These are phyloP conservation scores for Ischnus inquisitorius DNA, from an alignment of 2,888 invertebrate genomes.

Conservation along the genomic window DNA sequence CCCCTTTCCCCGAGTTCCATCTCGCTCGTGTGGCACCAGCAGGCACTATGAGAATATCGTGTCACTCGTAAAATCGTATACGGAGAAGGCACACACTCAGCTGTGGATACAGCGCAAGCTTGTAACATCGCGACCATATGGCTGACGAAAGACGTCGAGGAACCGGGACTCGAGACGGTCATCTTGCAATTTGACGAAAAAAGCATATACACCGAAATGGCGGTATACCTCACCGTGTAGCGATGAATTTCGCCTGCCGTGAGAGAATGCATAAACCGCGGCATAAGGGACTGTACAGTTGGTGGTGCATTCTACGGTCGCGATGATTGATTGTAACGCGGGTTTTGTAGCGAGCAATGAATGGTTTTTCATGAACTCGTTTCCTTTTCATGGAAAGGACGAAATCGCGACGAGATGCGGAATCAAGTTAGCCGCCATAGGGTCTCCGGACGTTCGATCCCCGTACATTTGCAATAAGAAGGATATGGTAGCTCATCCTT, in stretches of 20 bases:
- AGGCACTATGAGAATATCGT: constrained; percentile 1
- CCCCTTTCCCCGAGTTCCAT: not conserved
- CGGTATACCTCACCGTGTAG: constrained; percentile 9
- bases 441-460: not conserved
- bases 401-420: constrained; percentile 18
- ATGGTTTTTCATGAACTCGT: constrained; percentile 41
- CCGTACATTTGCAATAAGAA: not conserved
- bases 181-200: constrained; percentile 19
- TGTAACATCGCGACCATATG: constrained; percentile 24
- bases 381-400: not conserved
- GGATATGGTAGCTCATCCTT: not conserved
- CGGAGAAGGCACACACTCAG: constrained; percentile 1
- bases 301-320: constrained; percentile 4
- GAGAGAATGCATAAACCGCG: constrained; percentile 20
- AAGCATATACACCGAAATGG: constrained; percentile 10
- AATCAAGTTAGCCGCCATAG: not conserved
- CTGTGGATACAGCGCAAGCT: not conserved
- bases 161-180: constrained; percentile 12
- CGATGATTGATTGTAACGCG: constrained; percentile 36
- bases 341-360: constrained; percentile 26
- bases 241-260: constrained; percentile 14
- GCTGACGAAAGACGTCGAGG: constrained; percentile 37
- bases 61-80: not conserved
- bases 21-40: constrained; percentile 7
- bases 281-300: not conserved